These are phyloP conservation scores for Marmota flaviventris DNA, from an alignment of 2,113 vertebrate genomes.

Conservation along the genomic window DNA sequence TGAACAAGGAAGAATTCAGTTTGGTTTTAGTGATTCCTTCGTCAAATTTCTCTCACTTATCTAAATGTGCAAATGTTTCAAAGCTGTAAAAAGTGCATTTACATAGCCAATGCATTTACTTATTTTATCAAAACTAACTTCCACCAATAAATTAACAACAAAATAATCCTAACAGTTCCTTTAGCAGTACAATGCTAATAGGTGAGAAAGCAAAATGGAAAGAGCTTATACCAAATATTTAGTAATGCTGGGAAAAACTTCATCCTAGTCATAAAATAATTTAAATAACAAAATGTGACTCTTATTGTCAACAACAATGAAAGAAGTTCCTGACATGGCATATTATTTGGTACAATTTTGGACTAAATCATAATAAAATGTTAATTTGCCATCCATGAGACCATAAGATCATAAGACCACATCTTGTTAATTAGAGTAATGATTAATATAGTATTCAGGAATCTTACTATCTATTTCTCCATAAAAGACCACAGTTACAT, in stretches of 20 bases:
- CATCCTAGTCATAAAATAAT: conserved; percentile 30
- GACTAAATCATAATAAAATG: conserved; percentile 23
- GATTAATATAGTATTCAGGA: conserved; percentile 55
- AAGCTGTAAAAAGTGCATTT: conserved; percentile 59
- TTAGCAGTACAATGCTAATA: conserved; percentile 22
- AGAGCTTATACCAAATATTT: conserved; percentile 10
- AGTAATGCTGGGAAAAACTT: conserved; percentile 43
- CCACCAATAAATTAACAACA: conserved; percentile 49
- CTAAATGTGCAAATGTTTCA: conserved; percentile 55
- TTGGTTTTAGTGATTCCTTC: conserved; percentile 55
- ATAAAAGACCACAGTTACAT: background rate
- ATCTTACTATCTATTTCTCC: conserved; percentile 34
- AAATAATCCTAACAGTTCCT: conserved; percentile 21
- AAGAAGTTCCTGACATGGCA: conserved; percentile 44
- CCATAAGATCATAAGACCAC: background rate
- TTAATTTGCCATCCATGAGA: background rate
- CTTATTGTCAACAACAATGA: conserved; percentile 4
- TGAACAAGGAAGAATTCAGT: conserved; percentile 51
- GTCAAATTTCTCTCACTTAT: conserved; percentile 49
- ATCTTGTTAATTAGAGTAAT: conserved; percentile 37
- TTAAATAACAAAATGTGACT: conserved; percentile 46
- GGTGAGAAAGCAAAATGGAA: conserved; percentile 16
- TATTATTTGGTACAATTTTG: conserved; percentile 14
- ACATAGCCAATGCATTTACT: background rate
- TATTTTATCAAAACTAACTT: conserved; percentile 54